These are phyloP conservation scores for Agriopis aurantiaria DNA, from an alignment of 2,888 invertebrate genomes.

Conservation along the genomic window DNA sequence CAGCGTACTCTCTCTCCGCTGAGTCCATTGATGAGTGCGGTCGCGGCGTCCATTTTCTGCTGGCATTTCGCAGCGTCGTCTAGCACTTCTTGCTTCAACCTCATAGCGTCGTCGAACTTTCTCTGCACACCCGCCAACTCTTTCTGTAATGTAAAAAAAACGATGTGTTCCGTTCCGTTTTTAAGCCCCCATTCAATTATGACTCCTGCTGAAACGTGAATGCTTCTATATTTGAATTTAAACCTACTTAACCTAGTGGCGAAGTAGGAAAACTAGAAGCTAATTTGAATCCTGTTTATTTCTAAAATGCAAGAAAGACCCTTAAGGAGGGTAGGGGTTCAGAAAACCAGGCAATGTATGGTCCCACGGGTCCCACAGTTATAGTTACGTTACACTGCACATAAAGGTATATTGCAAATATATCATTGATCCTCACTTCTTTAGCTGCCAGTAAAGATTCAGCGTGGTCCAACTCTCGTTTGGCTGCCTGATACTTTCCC, in stretches of 20 bases:
- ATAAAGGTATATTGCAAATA: neutral
- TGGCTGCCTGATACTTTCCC: conserved; percentile 90
- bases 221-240: no score
- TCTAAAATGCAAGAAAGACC: no score
- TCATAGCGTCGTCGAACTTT: conserved; percentile 91
- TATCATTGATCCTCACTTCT: conserved; percentile 64
- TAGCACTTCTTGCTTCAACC: conserved; percentile 90
- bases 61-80: conserved; percentile 93
- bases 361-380: no score
- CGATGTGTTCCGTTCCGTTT: no score
- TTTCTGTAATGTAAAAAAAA: conserved; percentile 51
- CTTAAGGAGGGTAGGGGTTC: no score
- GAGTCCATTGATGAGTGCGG: conserved; percentile 94
- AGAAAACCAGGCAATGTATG: no score
- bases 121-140: conserved; percentile 88
- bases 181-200: no score
- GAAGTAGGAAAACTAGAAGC: no score
- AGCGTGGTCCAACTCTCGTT: conserved; percentile 87
- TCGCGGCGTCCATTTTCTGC: conserved; percentile 95
- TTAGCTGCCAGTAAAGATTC: conserved; percentile 82
- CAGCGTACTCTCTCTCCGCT: conserved; percentile 94
- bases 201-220: no score
- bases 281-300: no score
- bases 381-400: no score
- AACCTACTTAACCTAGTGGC: no score